Evolutionary conservation across 2,113 vertebrate genomes (phyloP).

Genomic region (Eublepharis macularius): DNA sequence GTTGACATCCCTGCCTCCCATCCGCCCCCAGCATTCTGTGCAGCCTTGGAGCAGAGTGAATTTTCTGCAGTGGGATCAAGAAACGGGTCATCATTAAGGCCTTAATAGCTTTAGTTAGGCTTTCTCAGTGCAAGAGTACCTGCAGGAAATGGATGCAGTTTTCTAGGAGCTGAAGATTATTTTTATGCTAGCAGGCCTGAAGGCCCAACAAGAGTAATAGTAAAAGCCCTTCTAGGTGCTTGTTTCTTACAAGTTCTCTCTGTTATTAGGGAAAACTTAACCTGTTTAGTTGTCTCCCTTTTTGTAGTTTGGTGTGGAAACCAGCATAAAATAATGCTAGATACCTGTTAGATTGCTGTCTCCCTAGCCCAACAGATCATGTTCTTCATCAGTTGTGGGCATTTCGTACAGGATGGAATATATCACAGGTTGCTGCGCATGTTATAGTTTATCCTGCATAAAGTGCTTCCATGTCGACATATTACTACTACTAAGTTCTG

Average conservation of each 20-base stretch:
- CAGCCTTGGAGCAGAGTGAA: conserved; percentile 43
- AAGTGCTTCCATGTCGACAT: background rate
- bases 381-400: background rate
- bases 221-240: conserved; percentile 11
- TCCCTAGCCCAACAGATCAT: background rate
- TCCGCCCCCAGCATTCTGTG: conserved; percentile 61
- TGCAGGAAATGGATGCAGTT: conserved; percentile 56
- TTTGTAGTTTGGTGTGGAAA: conserved; percentile 56
- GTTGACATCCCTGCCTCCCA: conserved; percentile 64
- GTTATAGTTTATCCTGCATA: background rate
- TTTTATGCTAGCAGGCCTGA: conserved; percentile 48
- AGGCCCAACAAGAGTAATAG: conserved; percentile 37
- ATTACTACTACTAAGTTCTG: background rate
- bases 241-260: conserved; percentile 30
- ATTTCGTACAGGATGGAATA: background rate
- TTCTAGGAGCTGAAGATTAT: conserved; percentile 56
- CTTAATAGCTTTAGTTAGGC: conserved; percentile 51
- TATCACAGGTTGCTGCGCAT: background rate
- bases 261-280: conserved; percentile 42
- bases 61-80: conserved; percentile 53
- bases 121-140: conserved; percentile 43
- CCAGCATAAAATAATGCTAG: conserved; percentile 40
- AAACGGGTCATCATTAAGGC: conserved; percentile 43
- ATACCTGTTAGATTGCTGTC: background rate
- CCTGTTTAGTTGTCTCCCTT: conserved; percentile 48